Evolutionary conservation across 2,113 vertebrate species (phyloP).

Genomic region (Hipposideros armiger): DNA sequence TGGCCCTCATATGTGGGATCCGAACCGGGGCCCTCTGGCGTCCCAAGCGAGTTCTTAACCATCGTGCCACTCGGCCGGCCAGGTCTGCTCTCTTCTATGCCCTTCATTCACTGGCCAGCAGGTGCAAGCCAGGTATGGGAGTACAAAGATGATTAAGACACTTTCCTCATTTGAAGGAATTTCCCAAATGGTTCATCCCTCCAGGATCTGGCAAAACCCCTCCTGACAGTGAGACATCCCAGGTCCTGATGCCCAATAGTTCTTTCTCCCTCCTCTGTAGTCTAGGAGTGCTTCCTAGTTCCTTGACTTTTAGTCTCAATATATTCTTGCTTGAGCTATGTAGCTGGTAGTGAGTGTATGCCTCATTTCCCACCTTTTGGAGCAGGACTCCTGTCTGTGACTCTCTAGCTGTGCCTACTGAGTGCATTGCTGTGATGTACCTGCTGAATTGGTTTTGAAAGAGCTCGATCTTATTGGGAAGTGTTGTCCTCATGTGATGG

Average conservation of each 20-base stretch:
- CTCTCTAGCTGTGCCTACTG: too few species aligned
- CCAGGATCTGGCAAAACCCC: neutral
- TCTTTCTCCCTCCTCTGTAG: neutral
- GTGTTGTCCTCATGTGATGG: neutral
- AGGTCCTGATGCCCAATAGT: neutral
- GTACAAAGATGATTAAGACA: neutral
- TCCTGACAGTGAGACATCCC: neutral
- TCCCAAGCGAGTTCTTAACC: too few species aligned
- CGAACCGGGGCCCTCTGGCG: too few species aligned
- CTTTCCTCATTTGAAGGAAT: neutral
- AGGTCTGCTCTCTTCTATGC: neutral
- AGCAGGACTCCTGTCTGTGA: neutral
- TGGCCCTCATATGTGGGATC: too few species aligned
- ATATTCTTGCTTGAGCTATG: neutral
- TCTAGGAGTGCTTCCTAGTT: neutral
- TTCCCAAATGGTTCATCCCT: neutral
- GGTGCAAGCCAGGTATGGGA: neutral
- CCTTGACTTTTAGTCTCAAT: neutral
- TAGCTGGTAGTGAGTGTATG: fast-evolving
- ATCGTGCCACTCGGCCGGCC: neutral
- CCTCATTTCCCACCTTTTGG: neutral
- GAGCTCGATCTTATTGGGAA: neutral
- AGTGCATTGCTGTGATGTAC: neutral
- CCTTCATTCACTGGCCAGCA: neutral
- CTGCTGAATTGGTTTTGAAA: neutral